These are phyloP conservation scores for Drosophila mauritiana DNA, from an alignment of 1,140 invertebrate genomes.

Conservation along the genomic window DNA sequence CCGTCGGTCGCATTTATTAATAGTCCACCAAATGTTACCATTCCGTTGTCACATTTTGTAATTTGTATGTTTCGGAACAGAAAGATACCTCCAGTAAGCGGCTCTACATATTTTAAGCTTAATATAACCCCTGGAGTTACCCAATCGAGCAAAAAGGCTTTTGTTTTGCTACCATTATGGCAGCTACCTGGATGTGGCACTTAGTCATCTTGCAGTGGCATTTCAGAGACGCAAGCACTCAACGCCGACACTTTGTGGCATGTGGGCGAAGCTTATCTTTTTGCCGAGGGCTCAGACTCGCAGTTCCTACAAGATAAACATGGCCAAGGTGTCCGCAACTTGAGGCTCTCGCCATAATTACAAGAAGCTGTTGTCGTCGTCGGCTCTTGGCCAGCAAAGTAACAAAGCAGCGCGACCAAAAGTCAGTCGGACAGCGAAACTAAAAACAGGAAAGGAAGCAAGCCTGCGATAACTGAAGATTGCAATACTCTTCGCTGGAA, in stretches of 20 bases:
- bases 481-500: background rate
- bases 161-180: constrained; percentile 13
- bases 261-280: constrained; percentile 44
- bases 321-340: constrained; percentile 43
- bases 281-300: constrained; percentile 8
- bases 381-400: constrained; percentile 4
- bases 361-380: constrained; percentile 38
- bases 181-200: constrained; percentile 14
- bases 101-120: background rate
- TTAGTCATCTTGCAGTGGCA: constrained; percentile 48
- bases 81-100: background rate
- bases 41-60: background rate
- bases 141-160: background rate
- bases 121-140: constrained; percentile 3
- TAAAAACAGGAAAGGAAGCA: background rate
- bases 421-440: background rate
- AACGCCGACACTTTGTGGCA: constrained; percentile 26
- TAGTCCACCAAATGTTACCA: no score
- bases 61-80: background rate
- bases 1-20: no score
- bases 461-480: background rate
- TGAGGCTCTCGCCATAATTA: constrained; percentile 33
- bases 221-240: constrained; percentile 41
- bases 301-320: constrained; percentile 33
- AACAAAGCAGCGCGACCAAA: constrained; percentile 1